These are phyloP conservation scores for Turnix velox DNA, from an alignment of 2,113 vertebrate genomes.

Conservation along the genomic window DNA sequence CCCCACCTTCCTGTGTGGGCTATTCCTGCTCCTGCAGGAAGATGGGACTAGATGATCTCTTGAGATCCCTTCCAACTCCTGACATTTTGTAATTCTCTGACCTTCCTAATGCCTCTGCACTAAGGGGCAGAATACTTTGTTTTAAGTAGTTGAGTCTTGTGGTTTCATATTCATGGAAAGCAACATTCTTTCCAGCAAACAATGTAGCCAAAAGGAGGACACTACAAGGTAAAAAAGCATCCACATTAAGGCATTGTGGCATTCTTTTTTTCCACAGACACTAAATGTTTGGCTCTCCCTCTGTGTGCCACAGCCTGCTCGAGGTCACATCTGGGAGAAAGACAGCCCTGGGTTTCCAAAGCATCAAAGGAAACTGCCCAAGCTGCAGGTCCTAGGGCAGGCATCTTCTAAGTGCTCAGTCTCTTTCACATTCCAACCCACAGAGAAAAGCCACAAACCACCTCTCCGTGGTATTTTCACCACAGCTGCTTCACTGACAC, in stretches of 20 bases:
- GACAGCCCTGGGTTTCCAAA: not conserved
- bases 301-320: not conserved
- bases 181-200: not conserved
- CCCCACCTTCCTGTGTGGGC: too few relatives aligned
- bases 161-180: not conserved
- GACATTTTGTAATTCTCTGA: not conserved
- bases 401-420: not conserved
- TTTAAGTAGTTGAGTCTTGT: not conserved
- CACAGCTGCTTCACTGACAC: not conserved
- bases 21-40: too few relatives aligned
- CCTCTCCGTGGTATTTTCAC: not conserved
- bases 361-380: not conserved
- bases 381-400: not conserved
- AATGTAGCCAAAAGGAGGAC: not conserved
- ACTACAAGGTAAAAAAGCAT: not conserved
- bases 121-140: not conserved
- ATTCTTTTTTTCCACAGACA: not conserved
- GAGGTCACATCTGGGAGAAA: fast-evolving
- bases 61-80: too few relatives aligned
- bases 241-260: not conserved
- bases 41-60: too few relatives aligned
- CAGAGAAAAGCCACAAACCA: not conserved
- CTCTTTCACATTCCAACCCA: not conserved
- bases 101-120: not conserved
- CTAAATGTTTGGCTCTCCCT: not conserved